A percentile compares a stretch with the other conserved stretches of the same genome.
Evolutionary conservation across 1,140 invertebrate species (phyloP).

Genomic region (Heterodera carotae): DNA sequence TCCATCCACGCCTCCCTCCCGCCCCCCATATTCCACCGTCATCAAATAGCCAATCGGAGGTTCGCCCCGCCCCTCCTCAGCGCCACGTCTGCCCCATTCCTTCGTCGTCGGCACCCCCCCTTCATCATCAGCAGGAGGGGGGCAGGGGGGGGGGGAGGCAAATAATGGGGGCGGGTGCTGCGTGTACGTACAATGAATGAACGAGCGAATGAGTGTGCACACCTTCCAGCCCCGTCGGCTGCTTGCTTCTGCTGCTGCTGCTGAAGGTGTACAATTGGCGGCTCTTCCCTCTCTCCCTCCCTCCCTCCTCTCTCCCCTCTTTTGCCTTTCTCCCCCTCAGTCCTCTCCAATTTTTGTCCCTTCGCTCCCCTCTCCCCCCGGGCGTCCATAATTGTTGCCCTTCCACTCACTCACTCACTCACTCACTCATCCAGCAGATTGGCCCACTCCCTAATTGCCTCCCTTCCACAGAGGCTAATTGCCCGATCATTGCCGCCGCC

Average conservation of each 20-base stretch:
- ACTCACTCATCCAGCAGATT: neutral
- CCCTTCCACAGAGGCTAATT: conserved; percentile 13
- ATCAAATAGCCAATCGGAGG: neutral
- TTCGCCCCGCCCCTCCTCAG: neutral
- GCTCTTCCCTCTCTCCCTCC: neutral
- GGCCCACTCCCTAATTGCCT: conserved; percentile 11
- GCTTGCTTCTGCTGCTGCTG: no score
- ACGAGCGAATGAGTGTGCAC: neutral
- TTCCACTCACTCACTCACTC: no score
- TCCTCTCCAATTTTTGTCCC: conserved; percentile 7
- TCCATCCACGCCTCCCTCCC: neutral
- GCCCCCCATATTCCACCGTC: neutral
- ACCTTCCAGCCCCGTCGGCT: neutral
- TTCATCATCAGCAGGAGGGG: neutral
- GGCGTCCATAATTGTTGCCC: conserved; percentile 9
- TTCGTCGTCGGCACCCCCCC: conserved; percentile 5
- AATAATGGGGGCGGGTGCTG: no score
- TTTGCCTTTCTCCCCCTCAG: neutral
- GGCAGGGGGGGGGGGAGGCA: neutral
- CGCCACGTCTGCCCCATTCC: neutral
- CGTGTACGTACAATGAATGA: no score
- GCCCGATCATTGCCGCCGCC: neutral
- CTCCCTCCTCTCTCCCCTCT: neutral
- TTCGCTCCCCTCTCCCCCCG: neutral
- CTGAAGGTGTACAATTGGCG: conserved; percentile 3